Evolutionary conservation across 2,888 invertebrate species (phyloP).

Genomic region (Gryllus longicercus): DNA sequence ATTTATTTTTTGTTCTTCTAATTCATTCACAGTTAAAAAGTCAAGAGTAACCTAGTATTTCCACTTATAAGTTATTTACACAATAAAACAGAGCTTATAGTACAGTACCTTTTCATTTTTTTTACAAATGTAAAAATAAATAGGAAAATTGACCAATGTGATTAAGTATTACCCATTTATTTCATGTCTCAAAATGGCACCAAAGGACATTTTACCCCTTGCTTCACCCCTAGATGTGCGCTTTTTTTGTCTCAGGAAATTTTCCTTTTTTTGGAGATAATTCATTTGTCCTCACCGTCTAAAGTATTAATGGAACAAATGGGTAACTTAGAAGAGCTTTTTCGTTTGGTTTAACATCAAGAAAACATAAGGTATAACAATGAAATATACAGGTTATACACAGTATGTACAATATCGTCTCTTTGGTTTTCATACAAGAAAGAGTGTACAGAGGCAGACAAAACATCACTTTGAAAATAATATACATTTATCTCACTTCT

Average conservation of each 20-base stretch:
- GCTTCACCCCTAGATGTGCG: neutral
- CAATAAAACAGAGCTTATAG: neutral
- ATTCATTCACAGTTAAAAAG: constrained; percentile 8
- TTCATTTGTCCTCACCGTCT: neutral
- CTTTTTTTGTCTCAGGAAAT: neutral
- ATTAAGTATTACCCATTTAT: constrained; percentile 5
- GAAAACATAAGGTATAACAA: neutral
- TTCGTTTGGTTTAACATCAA: no score
- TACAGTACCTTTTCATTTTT: constrained; percentile 2
- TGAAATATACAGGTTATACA: constrained; percentile 8
- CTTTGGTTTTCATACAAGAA: neutral
- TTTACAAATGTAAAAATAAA: constrained; percentile 17
- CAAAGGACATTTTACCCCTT: neutral
- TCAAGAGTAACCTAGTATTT: neutral
- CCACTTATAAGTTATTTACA: constrained; percentile 10
- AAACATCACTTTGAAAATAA: constrained; percentile 2
- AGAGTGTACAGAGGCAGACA: neutral
- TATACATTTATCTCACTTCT: neutral
- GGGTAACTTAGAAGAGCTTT: neutral
- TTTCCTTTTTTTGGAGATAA: neutral
- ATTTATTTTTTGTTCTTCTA: constrained; percentile 3
- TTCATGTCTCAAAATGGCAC: neutral
- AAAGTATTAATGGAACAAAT: neutral
- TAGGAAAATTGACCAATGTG: neutral
- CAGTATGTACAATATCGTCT: constrained; percentile 6